Evolutionary conservation across 2,797 vertebrate genomes (phyloP).

Genomic region (Sebastiscus albofasciatus): DNA sequence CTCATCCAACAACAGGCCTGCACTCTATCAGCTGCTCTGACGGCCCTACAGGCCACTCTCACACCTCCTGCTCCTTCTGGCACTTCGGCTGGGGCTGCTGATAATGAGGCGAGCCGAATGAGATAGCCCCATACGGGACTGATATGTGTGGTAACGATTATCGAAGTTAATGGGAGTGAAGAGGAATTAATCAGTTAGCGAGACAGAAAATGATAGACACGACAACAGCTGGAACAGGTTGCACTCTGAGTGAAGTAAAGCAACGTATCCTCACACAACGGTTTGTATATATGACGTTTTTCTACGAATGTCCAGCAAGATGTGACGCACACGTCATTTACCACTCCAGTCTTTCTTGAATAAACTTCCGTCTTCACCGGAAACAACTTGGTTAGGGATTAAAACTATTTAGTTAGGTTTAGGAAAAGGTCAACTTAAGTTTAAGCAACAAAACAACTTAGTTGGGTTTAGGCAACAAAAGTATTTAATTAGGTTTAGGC

Average conservation of each 20-base stretch:
- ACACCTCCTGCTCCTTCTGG: conserved; percentile 36
- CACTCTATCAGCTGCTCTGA: conserved; percentile 43
- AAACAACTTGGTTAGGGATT: no score
- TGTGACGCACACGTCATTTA: no score
- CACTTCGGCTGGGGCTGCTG: conserved; percentile 47
- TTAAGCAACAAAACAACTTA: no score
- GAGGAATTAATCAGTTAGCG: conserved; percentile 15
- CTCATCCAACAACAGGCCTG: conserved; percentile 41
- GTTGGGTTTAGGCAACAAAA: no score
- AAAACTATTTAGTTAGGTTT: no score
- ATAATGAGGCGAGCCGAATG: conserved; percentile 49
- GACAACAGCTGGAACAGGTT: conserved; percentile 21
- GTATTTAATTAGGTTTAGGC: no score
- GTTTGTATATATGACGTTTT: no score
- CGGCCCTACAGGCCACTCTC: conserved; percentile 11
- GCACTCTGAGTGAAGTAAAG: neutral
- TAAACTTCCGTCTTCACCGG: no score
- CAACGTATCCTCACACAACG: neutral
- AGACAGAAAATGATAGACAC: neutral
- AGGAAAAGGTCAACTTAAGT: no score
- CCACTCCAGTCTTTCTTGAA: no score
- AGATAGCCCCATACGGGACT: conserved; percentile 20
- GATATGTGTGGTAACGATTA: conserved; percentile 16
- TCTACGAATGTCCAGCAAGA: no score
- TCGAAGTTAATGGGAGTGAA: conserved; percentile 20